Conservation (phyloP, 2,888 invertebrate genomes). For the Teinopalpus imperialis region DNA sequence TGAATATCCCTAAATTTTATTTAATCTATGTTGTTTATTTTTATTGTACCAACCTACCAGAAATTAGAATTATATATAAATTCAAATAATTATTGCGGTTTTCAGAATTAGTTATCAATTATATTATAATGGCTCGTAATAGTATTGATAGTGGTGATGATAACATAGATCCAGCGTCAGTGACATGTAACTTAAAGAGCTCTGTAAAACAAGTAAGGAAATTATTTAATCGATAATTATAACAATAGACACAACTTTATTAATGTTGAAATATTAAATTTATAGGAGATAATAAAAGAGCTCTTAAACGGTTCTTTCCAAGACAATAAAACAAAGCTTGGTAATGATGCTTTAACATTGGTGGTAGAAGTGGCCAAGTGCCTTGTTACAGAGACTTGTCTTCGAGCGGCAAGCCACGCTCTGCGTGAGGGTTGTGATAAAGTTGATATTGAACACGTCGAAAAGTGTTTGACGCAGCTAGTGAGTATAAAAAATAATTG, state of each 20-base stretch:
- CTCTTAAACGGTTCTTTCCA: constrained; percentile 73
- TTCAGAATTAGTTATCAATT: no score
- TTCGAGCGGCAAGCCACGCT: constrained; percentile 77
- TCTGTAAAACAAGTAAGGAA: constrained; percentile 60
- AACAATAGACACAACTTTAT: constrained; percentile 8
- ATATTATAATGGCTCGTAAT: constrained; percentile 30
- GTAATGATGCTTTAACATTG: constrained; percentile 76
- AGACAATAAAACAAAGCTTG: constrained; percentile 80
- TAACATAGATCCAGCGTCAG: constrained; percentile 59
- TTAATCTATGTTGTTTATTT: no score
- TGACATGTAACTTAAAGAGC: constrained; percentile 56
- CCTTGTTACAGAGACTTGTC: constrained; percentile 77
- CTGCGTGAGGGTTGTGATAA: constrained; percentile 64
- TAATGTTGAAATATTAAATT: no score
- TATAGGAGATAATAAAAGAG: constrained; percentile 78
- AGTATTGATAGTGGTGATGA: constrained; percentile 46
- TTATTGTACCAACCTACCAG: no score
- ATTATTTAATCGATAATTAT: no score
- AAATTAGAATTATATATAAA: no score
- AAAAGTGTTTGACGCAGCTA: constrained; percentile 80
- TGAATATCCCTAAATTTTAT: no score
- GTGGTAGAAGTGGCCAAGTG: constrained; percentile 76
- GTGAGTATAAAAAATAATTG: constrained; percentile 48
- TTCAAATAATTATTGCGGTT: no score
- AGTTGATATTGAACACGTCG: constrained; percentile 78